Base-by-base conservation (phyloP, 2,797 vertebrate species). In the Amniataba percoides region DNA sequence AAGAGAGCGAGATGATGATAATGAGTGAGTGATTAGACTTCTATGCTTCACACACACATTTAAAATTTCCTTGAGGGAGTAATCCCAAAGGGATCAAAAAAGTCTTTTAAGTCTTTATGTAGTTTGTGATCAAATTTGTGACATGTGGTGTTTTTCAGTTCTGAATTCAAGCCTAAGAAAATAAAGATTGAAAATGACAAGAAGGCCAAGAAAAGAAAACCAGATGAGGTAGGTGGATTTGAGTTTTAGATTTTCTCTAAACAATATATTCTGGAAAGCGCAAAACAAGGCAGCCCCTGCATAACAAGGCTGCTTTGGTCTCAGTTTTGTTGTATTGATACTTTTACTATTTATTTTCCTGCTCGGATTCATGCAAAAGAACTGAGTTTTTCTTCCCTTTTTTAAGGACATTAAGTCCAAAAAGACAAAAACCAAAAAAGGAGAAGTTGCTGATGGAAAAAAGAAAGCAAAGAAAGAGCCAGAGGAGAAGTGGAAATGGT, bases 401-500 rank as follows among this genome's bases (percentile, higher is more conserved):
- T 81, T 69, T 85, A 99, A 31, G 97, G 97, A 97, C 55, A 90
- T 89, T 21, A 99, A 98, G 93, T 88, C 96, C 86, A 98, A 98
- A 94, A 99, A 98, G 92, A 96, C 89, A 86, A 96, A 95, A 93
- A 96, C 96, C 91, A 97, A 96, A 89, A 89, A 95, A 86, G 94
- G 92, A 78, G 96, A 92, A 75, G 96, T 93, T 25, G 84, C 92
- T 0, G 97, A 97, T 81, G 96, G 95, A 67, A 99, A 97, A 93
- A 98, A 97, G 94, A 99, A 97, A 84, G 95, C 87, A 39, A 99
- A 99, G 90, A 99, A 99, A 86, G 98, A 99, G 84, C 97, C 97
- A 63, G 98, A 99, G 48, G 97, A 99, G 86, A 99, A 99, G 90
- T 99, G 98, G 98, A 99, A 99, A 97, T 99, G 98, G 98, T 99